Evolutionary conservation across 2,888 invertebrate genomes (phyloP).

Genomic region (Platycnemis pennipes): DNA sequence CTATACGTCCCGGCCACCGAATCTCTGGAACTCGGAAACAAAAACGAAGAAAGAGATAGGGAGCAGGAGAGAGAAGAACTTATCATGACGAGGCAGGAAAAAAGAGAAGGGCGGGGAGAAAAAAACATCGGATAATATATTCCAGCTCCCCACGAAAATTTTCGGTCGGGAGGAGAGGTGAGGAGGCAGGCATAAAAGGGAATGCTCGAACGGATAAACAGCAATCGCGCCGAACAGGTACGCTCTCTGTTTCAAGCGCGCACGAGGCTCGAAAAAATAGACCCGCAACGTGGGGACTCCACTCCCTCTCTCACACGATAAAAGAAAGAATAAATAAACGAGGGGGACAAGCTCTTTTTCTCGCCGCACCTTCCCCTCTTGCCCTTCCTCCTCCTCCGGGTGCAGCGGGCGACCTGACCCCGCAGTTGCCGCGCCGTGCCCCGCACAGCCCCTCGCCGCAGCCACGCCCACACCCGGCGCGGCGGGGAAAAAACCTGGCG

Average conservation of each 20-base stretch:
- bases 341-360: no score
- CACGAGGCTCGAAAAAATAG: background rate
- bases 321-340: background rate
- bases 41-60: background rate
- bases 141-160: background rate
- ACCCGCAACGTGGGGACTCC: background rate
- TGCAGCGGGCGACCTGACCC: background rate
- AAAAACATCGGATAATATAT: background rate
- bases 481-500: no score
- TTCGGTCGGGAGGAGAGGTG: background rate
- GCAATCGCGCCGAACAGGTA: background rate
- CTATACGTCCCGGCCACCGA: background rate
- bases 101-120: background rate
- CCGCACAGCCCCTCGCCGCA: background rate
- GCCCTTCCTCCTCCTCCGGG: background rate
- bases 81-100: conserved; percentile 20
- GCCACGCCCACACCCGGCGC: conserved; percentile 3
- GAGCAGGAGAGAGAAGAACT: background rate
- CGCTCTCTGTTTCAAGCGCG: background rate
- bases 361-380: background rate
- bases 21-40: background rate
- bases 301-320: background rate
- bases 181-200: background rate
- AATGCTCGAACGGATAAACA: background rate
- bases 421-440: background rate